Percentiles rank a stretch among this genome's conserved stretches.
Conservation (phyloP, 2,113 vertebrate genomes). For the Syngnathus scovelli region DNA sequence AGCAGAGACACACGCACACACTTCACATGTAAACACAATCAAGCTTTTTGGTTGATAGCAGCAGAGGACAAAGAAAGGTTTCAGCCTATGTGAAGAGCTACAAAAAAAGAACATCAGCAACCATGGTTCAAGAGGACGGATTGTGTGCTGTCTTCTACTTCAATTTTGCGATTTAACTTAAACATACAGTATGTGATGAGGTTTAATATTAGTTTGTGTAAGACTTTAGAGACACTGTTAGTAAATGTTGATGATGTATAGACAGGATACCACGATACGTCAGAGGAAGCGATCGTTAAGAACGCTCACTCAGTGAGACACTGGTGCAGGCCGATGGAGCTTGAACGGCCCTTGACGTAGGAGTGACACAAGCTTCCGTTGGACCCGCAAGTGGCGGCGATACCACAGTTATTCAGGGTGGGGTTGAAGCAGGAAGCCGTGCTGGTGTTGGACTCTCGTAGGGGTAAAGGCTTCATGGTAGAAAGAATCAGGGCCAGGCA, state of each 20-base stretch:
- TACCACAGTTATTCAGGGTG: constrained; percentile 88
- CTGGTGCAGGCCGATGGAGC: constrained; percentile 71
- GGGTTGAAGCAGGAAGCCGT: constrained; percentile 80
- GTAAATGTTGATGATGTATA: neutral
- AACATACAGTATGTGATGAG: constrained; percentile 1
- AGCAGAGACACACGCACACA: neutral
- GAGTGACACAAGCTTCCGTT: constrained; percentile 74
- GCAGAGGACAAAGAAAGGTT: constrained; percentile 17
- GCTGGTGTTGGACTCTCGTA: constrained; percentile 75
- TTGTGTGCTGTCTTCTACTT: constrained; percentile 26
- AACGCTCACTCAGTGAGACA: constrained; percentile 78
- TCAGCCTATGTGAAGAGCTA: constrained; percentile 4
- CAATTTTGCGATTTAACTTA: constrained; percentile 26
- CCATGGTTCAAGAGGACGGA: constrained; percentile 14
- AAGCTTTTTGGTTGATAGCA: constrained; percentile 9
- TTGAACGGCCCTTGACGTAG: constrained; percentile 70
- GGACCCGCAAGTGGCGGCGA: constrained; percentile 72
- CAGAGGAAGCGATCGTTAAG: constrained; percentile 2
- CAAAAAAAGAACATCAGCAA: constrained; percentile 5
- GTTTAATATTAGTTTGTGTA: constrained; percentile 28
- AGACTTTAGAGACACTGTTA: constrained; percentile 30
- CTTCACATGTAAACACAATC: constrained; percentile 2
- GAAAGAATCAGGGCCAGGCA: constrained; percentile 97
- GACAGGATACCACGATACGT: neutral
- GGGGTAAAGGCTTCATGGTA: constrained; percentile 97